Evolutionary conservation across 2,888 invertebrate genomes (phyloP).

Genomic region (Arge pagana): DNA sequence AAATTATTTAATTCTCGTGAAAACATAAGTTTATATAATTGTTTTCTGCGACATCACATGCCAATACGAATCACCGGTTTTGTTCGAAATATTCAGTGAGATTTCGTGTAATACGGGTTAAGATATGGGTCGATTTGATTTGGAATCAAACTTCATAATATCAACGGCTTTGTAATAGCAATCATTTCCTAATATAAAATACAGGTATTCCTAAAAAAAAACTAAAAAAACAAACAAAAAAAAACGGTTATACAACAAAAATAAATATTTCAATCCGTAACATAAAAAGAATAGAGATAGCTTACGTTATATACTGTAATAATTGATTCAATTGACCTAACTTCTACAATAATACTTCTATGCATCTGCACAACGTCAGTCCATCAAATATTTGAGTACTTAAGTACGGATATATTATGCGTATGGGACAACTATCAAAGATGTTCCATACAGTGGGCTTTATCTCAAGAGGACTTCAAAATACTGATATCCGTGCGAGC

Average conservation of each 20-base stretch:
- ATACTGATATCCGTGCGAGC: constrained; percentile 7
- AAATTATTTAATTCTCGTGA: too few relatives aligned
- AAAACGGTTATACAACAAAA: constrained; percentile 16
- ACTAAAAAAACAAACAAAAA: neutral
- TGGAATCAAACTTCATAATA: too few relatives aligned
- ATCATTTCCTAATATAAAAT: too few relatives aligned
- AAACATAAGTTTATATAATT: too few relatives aligned
- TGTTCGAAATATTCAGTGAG: too few relatives aligned
- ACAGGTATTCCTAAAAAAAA: constrained; percentile 2
- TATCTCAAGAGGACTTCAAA: constrained; percentile 1
- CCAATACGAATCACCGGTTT: too few relatives aligned
- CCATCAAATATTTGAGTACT: constrained; percentile 9
- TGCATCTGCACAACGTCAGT: constrained; percentile 8
- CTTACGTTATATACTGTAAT: too few relatives aligned
- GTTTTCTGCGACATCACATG: too few relatives aligned
- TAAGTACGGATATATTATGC: constrained; percentile 9
- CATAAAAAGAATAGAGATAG: constrained; percentile 13
- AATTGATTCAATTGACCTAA: too few relatives aligned
- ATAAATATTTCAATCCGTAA: constrained; percentile 18
- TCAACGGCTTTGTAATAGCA: too few relatives aligned
- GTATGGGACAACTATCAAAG: constrained; percentile 4
- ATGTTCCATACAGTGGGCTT: constrained; percentile 9
- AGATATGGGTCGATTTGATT: too few relatives aligned
- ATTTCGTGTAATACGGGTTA: too few relatives aligned
- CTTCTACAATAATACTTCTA: neutral